phyloP scores from a whole-genome alignment of 2,888 invertebrate genomes.

The Ectemnius cavifrons region DNA sequence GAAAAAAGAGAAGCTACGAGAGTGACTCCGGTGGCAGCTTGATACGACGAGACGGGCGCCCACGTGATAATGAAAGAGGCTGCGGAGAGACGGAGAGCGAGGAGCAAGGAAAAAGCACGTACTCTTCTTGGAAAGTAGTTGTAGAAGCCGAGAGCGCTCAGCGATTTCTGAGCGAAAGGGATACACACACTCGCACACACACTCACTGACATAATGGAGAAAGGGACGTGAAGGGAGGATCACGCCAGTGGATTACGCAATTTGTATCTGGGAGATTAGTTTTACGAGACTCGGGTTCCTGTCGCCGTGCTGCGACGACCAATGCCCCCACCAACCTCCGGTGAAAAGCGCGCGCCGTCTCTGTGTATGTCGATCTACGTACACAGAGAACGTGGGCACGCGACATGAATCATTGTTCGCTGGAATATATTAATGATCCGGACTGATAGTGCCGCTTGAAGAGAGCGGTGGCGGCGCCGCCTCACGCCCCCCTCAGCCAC shows the following conservation, averaged over 20 bases:
- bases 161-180: not conserved
- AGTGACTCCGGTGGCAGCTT: too few relatives aligned
- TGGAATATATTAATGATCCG: constrained; percentile 60
- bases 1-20: too few relatives aligned
- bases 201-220: not conserved
- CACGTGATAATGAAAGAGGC: not conserved
- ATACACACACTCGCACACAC: not conserved
- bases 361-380: constrained; percentile 13
- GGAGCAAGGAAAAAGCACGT: constrained; percentile 6
- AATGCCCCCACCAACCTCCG: constrained; percentile 19
- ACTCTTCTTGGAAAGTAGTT: not conserved
- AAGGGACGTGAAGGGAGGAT: constrained; percentile 9
- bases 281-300: constrained; percentile 62
- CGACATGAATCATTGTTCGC: constrained; percentile 58
- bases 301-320: constrained; percentile 49
- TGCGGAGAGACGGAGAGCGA: not conserved
- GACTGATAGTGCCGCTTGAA: constrained; percentile 46
- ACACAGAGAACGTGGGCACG: constrained; percentile 41
- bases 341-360: not conserved
- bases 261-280: constrained; percentile 66
- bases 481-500: not conserved
- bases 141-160: not conserved
- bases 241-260: constrained; percentile 54
- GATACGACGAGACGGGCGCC: too few relatives aligned
- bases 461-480: constrained; percentile 17